Evolutionary conservation across 1,140 invertebrate species (phyloP), one percentile per base, ranked within the genome.

Genomic region (Sesamia nonagrioides): DNA sequence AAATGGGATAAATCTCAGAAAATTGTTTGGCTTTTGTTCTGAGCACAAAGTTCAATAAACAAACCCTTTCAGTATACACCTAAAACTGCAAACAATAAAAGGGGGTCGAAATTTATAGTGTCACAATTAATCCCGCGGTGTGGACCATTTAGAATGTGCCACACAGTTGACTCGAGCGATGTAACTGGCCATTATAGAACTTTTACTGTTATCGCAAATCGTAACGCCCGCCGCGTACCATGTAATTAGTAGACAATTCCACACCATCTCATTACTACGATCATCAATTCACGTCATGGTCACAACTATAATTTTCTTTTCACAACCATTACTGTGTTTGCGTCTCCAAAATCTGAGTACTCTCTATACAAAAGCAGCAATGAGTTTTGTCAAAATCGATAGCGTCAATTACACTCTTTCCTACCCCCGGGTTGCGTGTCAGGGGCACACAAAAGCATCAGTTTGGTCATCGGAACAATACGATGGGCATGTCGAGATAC

Each of bases 151-250:
- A 86, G 81, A 77, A 80, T 82, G 83, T 77, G 78, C 84, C 86
- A 84, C 87, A 85, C 84, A 91, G 90, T 93, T 92, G 91, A 92
- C 88, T 91, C 88, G 88, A 80, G 83, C 84, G 82, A 82, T 88
- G 89, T 86, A 84, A 82, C 61, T 78, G 69, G 86, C 88, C 88
- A 89, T 92, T 92, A 94, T 85, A 83, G 79, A 79, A 89, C 84
- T 93, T 93, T 94, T 92, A 94, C 89, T 92, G 88, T 92, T 94
- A 94, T 94, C 89, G 86, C 86, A 85, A 89, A 92, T 92, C 91
- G 90, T 93, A 92, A 92, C 86, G 81, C 79, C 83, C 86, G 84
- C 83, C 82, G 78, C 72, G 81, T 84, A 85, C 85, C 84, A 78
- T 89, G 89, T 93, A 91, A 94, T 92, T 92, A 92, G 86, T 81